Evolutionary conservation across 2,888 invertebrate species (phyloP), one percentile per base, ranked within the genome.

Genomic region (Craniophora ligustri): DNA sequence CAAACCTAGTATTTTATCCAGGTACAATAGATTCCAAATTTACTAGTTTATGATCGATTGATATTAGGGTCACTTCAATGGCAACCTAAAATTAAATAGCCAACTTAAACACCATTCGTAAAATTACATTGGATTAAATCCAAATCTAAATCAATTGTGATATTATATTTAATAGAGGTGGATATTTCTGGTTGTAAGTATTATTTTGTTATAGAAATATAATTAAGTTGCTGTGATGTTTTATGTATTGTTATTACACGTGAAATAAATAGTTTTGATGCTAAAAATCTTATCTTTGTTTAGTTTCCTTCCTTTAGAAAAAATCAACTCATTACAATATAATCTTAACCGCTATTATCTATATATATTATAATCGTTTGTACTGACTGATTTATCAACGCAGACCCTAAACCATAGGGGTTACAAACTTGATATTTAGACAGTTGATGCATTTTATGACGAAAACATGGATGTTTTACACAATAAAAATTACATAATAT

Each of bases 111-210:
- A 36, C 21, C 34, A 21, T 39, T 47, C n/a, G n/a, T n/a, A n/a
- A n/a, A n/a, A 36, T 36, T 67, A 40, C n/a, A 19, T 45, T 72
- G 55, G 59, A 59, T 59, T 13, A 3, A 14, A 56, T 66, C 45
- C 49, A 67, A 55, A 31, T 67, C 30, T 23, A 75, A 76, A 73
- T 76, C 64, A 38, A 68, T 64, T 68, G 74, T 75, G 74, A 75
- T 75, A 76, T 67, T 74, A 70, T 38, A 15, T 67, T 63, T 71
- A 54, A 51, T 56, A 39, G 44, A 53, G 40, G 48, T 62, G 30
- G 16, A 50, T 65, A 57, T 53, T 69, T 75, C 50, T 64, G 70
- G 56, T 59, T 60, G 35, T 75, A 72, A 70, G 64, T 70, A 72
- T 69, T 75, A 58, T 64, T 56, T 65, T 64, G 50, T 61, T 58